A percentile compares a stretch with the other conserved stretches of the same genome.
Evolutionary conservation across 1,140 invertebrate genomes (phyloP).

Genomic region (Cydia strobilella): DNA sequence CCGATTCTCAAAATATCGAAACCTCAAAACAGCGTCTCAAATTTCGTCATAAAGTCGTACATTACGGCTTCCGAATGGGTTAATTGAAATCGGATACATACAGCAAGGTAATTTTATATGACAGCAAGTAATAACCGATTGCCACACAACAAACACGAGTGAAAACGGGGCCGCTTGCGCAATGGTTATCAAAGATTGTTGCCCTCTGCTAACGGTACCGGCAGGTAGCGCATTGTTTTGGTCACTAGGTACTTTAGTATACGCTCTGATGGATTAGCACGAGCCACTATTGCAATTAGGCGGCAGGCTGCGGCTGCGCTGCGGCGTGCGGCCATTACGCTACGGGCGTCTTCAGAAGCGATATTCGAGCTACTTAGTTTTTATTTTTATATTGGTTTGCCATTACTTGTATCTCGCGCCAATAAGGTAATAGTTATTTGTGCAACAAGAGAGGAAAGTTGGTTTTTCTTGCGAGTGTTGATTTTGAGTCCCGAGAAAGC

Average conservation of each 20-base stretch:
- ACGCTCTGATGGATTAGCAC: conserved; percentile 41
- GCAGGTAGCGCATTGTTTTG: conserved; percentile 64
- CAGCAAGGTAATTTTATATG: neutral
- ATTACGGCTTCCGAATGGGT: neutral
- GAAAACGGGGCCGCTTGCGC: conserved; percentile 63
- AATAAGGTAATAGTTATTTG: too few relatives aligned
- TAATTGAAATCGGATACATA: conserved; percentile 5
- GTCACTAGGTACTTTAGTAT: too few relatives aligned
- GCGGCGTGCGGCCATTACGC: too few relatives aligned
- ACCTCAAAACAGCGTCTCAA: neutral
- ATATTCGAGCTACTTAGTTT: too few relatives aligned
- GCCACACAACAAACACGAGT: conserved; percentile 62
- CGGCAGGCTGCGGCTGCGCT: too few relatives aligned
- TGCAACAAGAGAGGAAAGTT: too few relatives aligned
- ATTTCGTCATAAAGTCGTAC: conserved; percentile 8
- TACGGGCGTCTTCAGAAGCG: too few relatives aligned
- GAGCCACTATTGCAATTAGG: conserved; percentile 25
- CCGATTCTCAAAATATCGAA: neutral
- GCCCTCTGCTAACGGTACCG: conserved; percentile 66
- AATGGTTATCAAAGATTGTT: conserved; percentile 70
- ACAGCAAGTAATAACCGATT: conserved; percentile 45
- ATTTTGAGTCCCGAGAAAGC: too few relatives aligned
- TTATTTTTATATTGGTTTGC: too few relatives aligned
- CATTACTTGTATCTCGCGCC: too few relatives aligned
- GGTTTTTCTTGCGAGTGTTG: too few relatives aligned